Evolutionary conservation across 2,113 vertebrate species (phyloP).

Genomic region (Cyphomyrus plagiostoma): DNA sequence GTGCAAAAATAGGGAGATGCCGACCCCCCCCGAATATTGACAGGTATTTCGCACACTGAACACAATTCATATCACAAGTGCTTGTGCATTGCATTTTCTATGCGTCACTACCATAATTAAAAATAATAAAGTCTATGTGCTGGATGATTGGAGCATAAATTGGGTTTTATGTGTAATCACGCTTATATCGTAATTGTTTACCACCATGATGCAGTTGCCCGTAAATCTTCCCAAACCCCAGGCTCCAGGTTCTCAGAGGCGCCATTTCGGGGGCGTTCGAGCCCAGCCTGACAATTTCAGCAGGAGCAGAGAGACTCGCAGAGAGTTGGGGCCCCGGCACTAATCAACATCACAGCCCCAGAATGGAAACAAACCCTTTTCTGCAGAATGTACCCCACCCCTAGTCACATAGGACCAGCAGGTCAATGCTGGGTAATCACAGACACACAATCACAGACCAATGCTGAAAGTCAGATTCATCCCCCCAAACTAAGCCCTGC

Average conservation of each 20-base stretch:
- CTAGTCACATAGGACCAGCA: background rate
- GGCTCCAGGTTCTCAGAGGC: background rate
- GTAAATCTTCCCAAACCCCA: background rate
- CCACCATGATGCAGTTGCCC: background rate
- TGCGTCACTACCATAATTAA: background rate
- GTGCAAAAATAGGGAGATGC: no score
- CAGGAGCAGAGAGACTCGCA: background rate
- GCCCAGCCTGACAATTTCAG: background rate
- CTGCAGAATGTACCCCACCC: background rate
- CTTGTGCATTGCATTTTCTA: background rate
- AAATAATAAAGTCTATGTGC: background rate
- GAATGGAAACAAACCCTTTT: background rate
- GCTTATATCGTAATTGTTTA: background rate
- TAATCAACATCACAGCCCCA: background rate
- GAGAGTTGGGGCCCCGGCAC: background rate
- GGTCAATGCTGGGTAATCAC: background rate
- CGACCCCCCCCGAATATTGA: no score
- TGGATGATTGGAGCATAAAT: constrained; percentile 3
- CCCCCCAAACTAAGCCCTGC: background rate
- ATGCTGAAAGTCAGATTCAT: background rate
- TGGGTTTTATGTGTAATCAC: background rate
- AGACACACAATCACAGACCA: background rate
- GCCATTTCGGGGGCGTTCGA: background rate
- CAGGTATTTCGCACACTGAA: background rate
- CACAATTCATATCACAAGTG: background rate